Evolutionary conservation across 30 jellyfish, hydroid and myxozoan genomes (phyloP).

Genomic region (Rhopilema esculentum): DNA sequence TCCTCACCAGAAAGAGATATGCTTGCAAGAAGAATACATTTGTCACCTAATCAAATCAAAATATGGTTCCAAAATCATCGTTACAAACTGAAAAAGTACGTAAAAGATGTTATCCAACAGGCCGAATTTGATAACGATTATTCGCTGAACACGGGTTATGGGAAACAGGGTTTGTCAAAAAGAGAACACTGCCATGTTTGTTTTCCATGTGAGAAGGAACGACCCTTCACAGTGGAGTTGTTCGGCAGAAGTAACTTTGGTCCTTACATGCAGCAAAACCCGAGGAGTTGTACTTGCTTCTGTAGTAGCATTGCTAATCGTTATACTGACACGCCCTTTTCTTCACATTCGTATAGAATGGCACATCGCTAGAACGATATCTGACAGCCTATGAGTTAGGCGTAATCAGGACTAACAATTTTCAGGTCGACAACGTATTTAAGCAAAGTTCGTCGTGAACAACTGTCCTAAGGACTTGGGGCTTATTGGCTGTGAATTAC

Average conservation of each 20-base stretch:
- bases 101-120: constrained; percentile 87
- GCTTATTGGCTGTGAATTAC: too few relatives aligned
- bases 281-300: background rate
- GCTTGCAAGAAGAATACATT: constrained; percentile 77
- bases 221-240: background rate
- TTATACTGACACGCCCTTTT: too few relatives aligned
- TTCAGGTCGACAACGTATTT: too few relatives aligned
- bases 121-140: constrained; percentile 69
- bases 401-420: too few relatives aligned
- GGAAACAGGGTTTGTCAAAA: background rate
- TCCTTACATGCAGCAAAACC: background rate
- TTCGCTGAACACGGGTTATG: constrained; percentile 9
- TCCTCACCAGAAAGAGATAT: constrained; percentile 94
- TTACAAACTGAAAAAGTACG: constrained; percentile 84
- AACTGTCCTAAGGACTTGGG: too few relatives aligned
- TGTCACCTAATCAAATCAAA: constrained; percentile 95
- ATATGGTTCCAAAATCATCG: constrained; percentile 98
- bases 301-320: too few relatives aligned
- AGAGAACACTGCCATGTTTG: constrained; percentile 30
- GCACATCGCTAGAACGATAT: too few relatives aligned
- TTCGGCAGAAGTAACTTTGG: background rate
- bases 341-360: too few relatives aligned
- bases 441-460: too few relatives aligned
- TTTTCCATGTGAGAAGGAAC: background rate
- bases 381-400: too few relatives aligned